These are phyloP conservation scores for Drosophila parabipectinata DNA, from an alignment of 1,140 invertebrate genomes.

Conservation along the genomic window DNA sequence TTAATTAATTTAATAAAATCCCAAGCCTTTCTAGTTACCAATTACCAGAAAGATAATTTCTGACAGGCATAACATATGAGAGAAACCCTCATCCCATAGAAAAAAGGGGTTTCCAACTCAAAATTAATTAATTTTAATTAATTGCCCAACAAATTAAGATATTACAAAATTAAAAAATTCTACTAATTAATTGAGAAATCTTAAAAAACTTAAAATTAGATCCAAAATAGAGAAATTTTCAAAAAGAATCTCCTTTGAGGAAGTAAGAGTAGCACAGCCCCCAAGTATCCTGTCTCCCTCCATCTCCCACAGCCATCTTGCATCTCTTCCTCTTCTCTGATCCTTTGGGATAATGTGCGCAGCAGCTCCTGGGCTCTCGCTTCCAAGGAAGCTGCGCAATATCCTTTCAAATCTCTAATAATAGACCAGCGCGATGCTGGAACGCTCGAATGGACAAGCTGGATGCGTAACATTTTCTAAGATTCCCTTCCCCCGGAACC, in stretches of 20 bases:
- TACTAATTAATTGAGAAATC: neutral
- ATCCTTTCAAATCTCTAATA: conserved; percentile 1
- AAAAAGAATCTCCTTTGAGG: too few species aligned
- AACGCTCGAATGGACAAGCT: conserved; percentile 2
- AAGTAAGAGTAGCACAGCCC: conserved; percentile 13
- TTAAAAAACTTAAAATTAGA: neutral
- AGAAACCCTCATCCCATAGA: neutral
- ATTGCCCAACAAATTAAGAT: neutral
- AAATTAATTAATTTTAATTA: conserved; percentile 2
- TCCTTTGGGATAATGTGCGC: conserved; percentile 52
- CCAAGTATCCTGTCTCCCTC: conserved; percentile 17
- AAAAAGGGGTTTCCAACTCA: neutral
- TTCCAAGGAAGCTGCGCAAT: conserved; percentile 69
- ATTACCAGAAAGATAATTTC: neutral
- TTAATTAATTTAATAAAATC: neutral
- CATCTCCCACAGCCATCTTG: neutral
- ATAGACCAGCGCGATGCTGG: neutral
- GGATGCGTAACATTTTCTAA: conserved; percentile 46
- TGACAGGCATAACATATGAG: neutral
- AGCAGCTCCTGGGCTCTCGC: conserved; percentile 35
- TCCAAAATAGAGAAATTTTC: too few species aligned
- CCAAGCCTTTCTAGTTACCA: neutral
- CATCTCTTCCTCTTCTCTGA: neutral
- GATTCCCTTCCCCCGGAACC: conserved; percentile 3
- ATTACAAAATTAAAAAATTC: neutral